Evolutionary conservation across 1,140 invertebrate species (phyloP), one percentile per base, ranked within the genome.

Genomic region (Drosophila subpulchrella): DNA sequence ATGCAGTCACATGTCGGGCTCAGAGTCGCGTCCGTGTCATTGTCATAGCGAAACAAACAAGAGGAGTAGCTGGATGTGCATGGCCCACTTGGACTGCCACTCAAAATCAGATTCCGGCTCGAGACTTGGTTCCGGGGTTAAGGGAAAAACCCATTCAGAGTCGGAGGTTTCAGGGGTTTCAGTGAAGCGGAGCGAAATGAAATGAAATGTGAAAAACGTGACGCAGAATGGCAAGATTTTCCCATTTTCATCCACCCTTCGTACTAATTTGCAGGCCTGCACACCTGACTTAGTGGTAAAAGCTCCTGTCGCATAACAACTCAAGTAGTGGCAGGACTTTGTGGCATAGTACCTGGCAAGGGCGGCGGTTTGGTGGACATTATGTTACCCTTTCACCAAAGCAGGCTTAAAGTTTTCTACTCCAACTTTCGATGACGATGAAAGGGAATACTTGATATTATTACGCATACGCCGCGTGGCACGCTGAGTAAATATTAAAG

Each of bases 161-260:
- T 20, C 42, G 6, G 34, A 46, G 53, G 10, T 42, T 42, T 4
- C 65, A 13, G 27, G 24, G 36, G 20, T 42, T 41, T 12, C 15
- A 38, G 32, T 20, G 46, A 27, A 71, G 42, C 38, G 38, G 38
- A 63, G 46, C 51, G 53, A 59, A 72, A 59, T 74, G 72, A 77
- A 83, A 76, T 81, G 70, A 81, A 85, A 86, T 83, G 83, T 80
- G 83, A 63, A 88, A 88, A 88, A 83, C 79, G 83, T 88, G 83
- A 72, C 42, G 54, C 62, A 38, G 54, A 24, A 65, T 12, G 34
- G 15, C 44, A 63, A 57, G 71, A 61, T 48, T 73, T 55, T 65
- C 53, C 48, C 47, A 17, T 55, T 81, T 42, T 8, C 32, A 12
- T 15, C 24, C 38, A 15, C 7, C 15, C 10, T 27, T 15, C 17